These are phyloP conservation scores for Cinclus mexicanus DNA, from an alignment of 2,113 vertebrate genomes.

Conservation along the genomic window DNA sequence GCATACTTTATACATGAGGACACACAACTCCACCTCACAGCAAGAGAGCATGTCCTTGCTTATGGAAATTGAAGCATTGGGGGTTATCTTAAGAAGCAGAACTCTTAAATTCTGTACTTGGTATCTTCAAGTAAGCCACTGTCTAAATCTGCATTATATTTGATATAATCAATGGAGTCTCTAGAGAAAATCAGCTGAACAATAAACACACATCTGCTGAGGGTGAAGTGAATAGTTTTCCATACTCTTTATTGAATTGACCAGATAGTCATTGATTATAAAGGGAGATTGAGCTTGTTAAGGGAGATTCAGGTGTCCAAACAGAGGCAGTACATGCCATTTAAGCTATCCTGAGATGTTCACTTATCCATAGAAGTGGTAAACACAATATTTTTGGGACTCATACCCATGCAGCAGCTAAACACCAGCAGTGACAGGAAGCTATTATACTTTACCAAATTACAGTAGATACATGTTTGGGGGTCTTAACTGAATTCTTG, in stretches of 20 bases:
- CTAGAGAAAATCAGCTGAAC: not conserved
- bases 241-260: not conserved
- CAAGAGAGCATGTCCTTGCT: not conserved
- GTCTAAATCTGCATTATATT: not conserved
- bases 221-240: not conserved
- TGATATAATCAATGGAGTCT: not conserved
- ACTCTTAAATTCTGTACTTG: not conserved
- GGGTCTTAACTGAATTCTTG: not conserved
- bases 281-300: not conserved
- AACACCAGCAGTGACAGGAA: not conserved
- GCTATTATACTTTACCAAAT: not conserved
- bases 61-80: not conserved
- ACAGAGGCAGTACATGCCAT: not conserved
- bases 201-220: rapidly evolving
- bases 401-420: not conserved
- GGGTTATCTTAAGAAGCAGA: not conserved
- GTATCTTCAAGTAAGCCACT: not conserved
- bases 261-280: not conserved
- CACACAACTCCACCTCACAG: not conserved
- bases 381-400: not conserved
- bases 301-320: not conserved
- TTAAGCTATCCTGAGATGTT: not conserved
- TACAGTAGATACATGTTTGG: not conserved
- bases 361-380: not conserved
- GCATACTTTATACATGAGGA: not conserved